These are phyloP conservation scores for Trogon melanurus DNA, from an alignment of 2,113 vertebrate species.

Conservation along the genomic window DNA sequence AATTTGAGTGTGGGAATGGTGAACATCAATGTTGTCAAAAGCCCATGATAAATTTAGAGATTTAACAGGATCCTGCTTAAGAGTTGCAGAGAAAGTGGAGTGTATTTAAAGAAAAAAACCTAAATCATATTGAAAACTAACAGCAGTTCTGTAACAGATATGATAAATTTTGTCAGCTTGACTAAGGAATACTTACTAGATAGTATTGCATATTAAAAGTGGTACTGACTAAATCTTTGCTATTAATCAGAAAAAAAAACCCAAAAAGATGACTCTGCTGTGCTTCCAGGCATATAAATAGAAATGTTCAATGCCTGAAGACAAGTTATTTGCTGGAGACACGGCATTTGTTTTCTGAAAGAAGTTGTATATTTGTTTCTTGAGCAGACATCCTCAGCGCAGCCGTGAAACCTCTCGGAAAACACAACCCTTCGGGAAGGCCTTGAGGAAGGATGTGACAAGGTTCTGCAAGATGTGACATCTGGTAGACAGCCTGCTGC, in stretches of 20 bases:
- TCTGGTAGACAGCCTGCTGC: slow-evolving; percentile 22
- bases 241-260: not conserved
- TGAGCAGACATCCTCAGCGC: not conserved
- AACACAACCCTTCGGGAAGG: not conserved
- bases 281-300: not conserved
- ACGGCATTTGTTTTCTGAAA: not conserved
- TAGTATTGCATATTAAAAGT: not conserved
- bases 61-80: not conserved
- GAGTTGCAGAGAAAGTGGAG: not conserved
- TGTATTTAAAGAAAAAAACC: not conserved
- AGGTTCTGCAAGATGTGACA: slow-evolving; percentile 12
- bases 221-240: not conserved
- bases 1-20: not conserved
- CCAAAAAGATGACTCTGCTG: not conserved
- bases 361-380: not conserved
- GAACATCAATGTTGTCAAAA: not conserved
- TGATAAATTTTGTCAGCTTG: not conserved
- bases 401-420: not conserved
- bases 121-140: not conserved
- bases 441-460: slow-evolving; percentile 45
- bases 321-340: not conserved
- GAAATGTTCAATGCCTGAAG: not conserved
- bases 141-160: not conserved
- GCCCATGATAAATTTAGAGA: not conserved
- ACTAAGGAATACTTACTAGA: not conserved